Base-by-base conservation (phyloP, 2,113 vertebrate species). In the Proteles cristata region DNA sequence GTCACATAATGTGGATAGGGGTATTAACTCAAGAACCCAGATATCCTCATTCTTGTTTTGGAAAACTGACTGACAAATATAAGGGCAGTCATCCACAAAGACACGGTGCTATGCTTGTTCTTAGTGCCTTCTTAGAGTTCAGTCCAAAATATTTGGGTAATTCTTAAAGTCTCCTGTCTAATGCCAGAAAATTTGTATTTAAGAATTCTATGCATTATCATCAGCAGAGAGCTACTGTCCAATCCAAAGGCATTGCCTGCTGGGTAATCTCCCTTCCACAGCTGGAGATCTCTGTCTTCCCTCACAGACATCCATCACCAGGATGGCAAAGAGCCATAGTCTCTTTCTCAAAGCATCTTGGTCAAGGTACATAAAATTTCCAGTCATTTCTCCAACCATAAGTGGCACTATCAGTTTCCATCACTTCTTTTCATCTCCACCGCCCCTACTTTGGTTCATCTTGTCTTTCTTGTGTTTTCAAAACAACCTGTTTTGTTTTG, bases 1-100 rank as follows among this genome's bases (percentile, higher is more conserved):
- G 77, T 95, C 95, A 97, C 63, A 95, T 90, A 85, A 82, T 71
- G 48, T 79, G 39, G 83, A 71, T 92, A 95, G 31, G 45, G 23
- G 2, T 86, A 88, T 87, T 96, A 74, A 77, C 79, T 93, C 61
- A 91, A 84, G 63, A 92, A 95, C 71, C 61, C 79, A 94, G 84
- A 93, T 88, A 90, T 17, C 43, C 50, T 88, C 93, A 39, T 50
- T 73, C 55, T 68, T 97, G 84, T 80, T 97, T 93, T 66, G 68
- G 82, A 94, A 84, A 87, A 68, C 12, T 63, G 69, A 92, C 76
- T 63, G 90, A 90, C 88, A 83, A 16, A 82, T 53, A 74, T 39
- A 53, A 92, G 43, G 45, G 77, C 2, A 61, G 26, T 90, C 68
- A 53, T 50, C 65, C 50, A 73, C 48, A 48, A 0, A 90, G 76